phyloP scores from a whole-genome alignment of 2,113 vertebrate species.

The Salvelinus alpinus region DNA sequence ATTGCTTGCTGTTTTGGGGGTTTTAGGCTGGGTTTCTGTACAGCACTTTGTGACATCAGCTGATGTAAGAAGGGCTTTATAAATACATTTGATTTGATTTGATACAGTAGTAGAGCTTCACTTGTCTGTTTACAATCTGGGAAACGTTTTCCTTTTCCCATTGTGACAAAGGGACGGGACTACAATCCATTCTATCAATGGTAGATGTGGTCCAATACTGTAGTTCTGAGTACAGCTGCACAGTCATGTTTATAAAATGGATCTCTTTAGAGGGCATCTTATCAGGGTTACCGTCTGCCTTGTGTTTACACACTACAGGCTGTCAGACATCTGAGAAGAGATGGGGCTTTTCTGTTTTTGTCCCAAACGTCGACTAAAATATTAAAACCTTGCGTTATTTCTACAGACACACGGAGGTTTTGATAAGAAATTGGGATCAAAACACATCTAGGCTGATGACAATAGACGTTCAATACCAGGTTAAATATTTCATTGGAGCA shows the following conservation, averaged over 20 bases:
- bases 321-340: slow-evolving; percentile 35
- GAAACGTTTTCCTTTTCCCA: slow-evolving; percentile 44
- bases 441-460: slow-evolving; percentile 8
- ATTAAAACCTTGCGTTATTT: slow-evolving; percentile 26
- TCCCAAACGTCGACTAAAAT: slow-evolving; percentile 38
- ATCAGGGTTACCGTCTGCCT: slow-evolving; percentile 52
- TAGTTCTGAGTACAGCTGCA: slow-evolving; percentile 4
- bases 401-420: slow-evolving; percentile 6
- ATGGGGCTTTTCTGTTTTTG: slow-evolving; percentile 35
- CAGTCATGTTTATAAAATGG: slow-evolving; percentile 48
- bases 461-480: slow-evolving; percentile 9
- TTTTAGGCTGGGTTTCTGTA: too few relatives aligned
- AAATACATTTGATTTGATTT: too few relatives aligned
- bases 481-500: not conserved
- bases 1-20: too few relatives aligned
- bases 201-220: slow-evolving; percentile 43
- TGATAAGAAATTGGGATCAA: slow-evolving; percentile 11
- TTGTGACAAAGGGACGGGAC: slow-evolving; percentile 46
- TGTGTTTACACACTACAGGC: not conserved
- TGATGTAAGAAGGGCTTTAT: too few relatives aligned
- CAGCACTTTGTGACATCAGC: too few relatives aligned
- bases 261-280: slow-evolving; percentile 39
- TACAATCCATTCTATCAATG: slow-evolving; percentile 52
- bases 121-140: slow-evolving; percentile 58
- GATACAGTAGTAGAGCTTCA: slow-evolving; percentile 61